A percentile compares a stretch with the other conserved stretches of the same genome.
phyloP scores from a whole-genome alignment of 2,797 vertebrate species.

The Taenioides sp. region DNA sequence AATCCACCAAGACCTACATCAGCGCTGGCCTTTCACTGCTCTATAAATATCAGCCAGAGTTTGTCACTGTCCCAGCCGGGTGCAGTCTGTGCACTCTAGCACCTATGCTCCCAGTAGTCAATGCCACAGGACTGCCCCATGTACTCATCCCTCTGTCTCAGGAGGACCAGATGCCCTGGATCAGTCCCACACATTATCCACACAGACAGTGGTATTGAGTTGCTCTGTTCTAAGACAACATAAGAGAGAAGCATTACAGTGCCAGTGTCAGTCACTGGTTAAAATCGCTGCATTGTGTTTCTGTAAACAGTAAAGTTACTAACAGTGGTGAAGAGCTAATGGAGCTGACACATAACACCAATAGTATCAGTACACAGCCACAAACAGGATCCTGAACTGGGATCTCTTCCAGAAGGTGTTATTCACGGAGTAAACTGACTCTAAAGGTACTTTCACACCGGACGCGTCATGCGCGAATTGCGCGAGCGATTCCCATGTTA shows the following conservation, averaged over 20 bases:
- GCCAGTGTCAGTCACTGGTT: not conserved
- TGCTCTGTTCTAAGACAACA: conserved; percentile 23
- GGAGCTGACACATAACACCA: conserved; percentile 54
- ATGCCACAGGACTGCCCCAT: not conserved
- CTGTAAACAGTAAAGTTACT: not conserved
- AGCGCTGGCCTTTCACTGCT: conserved; percentile 71
- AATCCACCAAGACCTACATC: conserved; percentile 55
- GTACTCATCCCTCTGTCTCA: not conserved
- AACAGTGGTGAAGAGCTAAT: conserved; percentile 26
- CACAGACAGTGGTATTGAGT: conserved; percentile 26
- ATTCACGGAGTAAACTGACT: conserved; percentile 61
- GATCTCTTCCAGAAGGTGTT: conserved; percentile 39
- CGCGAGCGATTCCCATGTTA: no score
- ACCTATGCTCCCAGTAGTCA: conserved; percentile 2
- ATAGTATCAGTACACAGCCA: conserved; percentile 50
- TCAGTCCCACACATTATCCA: not conserved
- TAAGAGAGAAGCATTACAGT: not conserved
- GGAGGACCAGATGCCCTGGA: not conserved
- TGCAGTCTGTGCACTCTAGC: conserved; percentile 45
- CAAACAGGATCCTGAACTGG: conserved; percentile 23
- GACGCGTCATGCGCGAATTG: no score
- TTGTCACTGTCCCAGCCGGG: conserved; percentile 3
- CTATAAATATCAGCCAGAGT: conserved; percentile 76
- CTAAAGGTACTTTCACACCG: not conserved
- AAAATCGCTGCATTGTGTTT: conserved; percentile 12